Conservation (phyloP, 2,797 vertebrate genomes). For the Pangasius macronema region DNA sequence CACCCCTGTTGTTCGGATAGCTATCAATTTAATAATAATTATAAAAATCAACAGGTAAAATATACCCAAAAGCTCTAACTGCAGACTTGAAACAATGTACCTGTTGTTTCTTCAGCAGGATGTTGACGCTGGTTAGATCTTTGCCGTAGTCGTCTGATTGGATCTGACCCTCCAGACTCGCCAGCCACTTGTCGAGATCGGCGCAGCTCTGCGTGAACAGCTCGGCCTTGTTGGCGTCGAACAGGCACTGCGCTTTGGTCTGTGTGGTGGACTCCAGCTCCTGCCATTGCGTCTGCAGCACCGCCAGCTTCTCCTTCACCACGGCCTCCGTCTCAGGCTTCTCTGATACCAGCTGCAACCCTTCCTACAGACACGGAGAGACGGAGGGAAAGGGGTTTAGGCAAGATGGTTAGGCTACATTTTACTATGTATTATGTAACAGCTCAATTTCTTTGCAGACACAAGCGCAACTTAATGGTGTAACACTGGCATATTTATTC, state of each 20-base stretch:
- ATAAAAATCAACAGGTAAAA: neutral
- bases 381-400: neutral
- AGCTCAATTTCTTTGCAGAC: neutral
- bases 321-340: constrained; percentile 90
- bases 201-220: constrained; percentile 98
- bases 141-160: constrained; percentile 96
- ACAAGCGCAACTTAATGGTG: neutral
- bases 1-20: neutral
- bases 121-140: constrained; percentile 97
- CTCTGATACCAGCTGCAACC: constrained; percentile 88
- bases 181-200: constrained; percentile 95
- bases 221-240: constrained; percentile 97
- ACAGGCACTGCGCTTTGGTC: constrained; percentile 95
- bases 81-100: constrained; percentile 62
- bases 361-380: constrained; percentile 76
- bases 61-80: neutral
- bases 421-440: neutral
- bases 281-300: constrained; percentile 86
- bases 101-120: constrained; percentile 98
- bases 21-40: neutral
- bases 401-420: neutral
- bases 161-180: constrained; percentile 87
- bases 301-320: constrained; percentile 89
- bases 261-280: constrained; percentile 95
- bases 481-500: neutral